These are phyloP conservation scores for Suncus etruscus DNA, from an alignment of 2,113 vertebrate genomes.

Conservation along the genomic window DNA sequence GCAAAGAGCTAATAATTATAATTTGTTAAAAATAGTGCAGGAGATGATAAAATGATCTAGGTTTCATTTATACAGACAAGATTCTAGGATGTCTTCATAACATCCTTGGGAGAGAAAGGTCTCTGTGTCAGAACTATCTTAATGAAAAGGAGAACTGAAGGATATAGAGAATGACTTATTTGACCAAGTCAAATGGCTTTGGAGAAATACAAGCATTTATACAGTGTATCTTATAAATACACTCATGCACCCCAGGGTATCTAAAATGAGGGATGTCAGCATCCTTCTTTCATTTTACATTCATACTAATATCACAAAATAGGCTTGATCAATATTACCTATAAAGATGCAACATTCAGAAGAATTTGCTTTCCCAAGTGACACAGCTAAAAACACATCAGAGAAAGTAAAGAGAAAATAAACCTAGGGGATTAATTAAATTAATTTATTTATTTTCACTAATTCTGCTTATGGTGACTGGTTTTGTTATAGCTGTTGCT, in stretches of 20 bases:
- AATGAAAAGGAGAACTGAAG: not conserved
- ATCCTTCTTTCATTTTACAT: not conserved
- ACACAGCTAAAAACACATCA: not conserved
- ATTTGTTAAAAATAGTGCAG: not conserved
- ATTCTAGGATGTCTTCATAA: not conserved
- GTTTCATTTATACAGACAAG: not conserved
- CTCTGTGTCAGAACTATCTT: not conserved
- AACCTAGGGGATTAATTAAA: not conserved
- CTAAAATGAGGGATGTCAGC: too few species aligned
- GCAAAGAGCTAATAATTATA: not conserved
- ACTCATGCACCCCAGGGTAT: not conserved
- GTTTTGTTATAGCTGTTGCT: not conserved
- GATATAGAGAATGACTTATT: not conserved
- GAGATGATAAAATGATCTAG: not conserved
- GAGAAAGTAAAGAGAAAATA: not conserved
- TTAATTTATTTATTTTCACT: not conserved
- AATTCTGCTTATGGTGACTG: slow-evolving; percentile 49
- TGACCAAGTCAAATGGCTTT: not conserved
- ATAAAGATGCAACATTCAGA: not conserved
- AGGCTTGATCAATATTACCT: not conserved
- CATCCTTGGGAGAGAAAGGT: not conserved
- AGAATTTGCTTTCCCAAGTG: not conserved
- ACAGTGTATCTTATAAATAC: too few species aligned
- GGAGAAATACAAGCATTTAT: not conserved
- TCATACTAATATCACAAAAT: not conserved